Evolutionary conservation across 2,113 vertebrate genomes (phyloP).

Genomic region (Athene noctua): DNA sequence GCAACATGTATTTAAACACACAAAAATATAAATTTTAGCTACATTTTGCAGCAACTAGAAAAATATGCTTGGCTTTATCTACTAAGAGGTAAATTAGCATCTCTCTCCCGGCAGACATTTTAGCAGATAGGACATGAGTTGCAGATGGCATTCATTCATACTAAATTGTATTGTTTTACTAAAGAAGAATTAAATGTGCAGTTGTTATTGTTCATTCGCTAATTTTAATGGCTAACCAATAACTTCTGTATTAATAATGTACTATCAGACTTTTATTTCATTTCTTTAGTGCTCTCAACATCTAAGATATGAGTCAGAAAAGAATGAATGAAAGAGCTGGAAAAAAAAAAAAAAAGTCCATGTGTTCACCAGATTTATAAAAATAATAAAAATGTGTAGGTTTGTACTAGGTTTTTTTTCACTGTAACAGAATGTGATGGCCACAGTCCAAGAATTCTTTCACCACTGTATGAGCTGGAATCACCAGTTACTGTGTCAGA

Average conservation of each 20-base stretch:
- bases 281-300: neutral
- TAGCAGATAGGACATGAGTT: neutral
- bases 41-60: neutral
- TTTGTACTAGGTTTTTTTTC: neutral
- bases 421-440: neutral
- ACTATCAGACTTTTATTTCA: neutral
- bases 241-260: neutral
- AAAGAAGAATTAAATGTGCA: neutral
- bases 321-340: neutral
- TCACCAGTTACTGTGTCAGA: neutral
- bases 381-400: neutral
- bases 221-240: neutral
- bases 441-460: neutral
- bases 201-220: neutral
- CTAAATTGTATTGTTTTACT: neutral
- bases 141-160: neutral
- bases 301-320: neutral
- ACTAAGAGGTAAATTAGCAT: neutral
- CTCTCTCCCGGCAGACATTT: neutral
- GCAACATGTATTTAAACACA: slow-evolving; percentile 14
- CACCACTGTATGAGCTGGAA: accelerated
- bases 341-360: neutral
- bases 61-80: slow-evolving; percentile 1
- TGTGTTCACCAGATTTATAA: neutral
- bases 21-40: neutral